Conservation (phyloP, 2,888 invertebrate species). For the Fragum fragum region DNA sequence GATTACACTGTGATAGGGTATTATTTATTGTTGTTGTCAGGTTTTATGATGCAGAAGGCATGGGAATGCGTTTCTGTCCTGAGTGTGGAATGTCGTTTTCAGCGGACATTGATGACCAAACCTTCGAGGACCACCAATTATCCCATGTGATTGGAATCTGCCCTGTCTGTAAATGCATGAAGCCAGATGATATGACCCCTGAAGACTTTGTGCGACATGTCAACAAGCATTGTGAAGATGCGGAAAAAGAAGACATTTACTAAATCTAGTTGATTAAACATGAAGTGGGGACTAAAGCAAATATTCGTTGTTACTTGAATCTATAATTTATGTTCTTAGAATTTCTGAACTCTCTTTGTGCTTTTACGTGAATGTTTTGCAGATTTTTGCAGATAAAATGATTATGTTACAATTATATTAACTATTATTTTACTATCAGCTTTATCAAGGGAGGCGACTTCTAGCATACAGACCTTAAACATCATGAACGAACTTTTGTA, state of each 20-base stretch:
- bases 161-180: constrained; percentile 78
- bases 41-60: constrained; percentile 79
- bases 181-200: constrained; percentile 67
- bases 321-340: too few species aligned
- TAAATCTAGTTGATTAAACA: background rate
- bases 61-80: constrained; percentile 79
- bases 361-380: too few species aligned
- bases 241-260: constrained; percentile 18
- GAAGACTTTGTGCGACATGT: constrained; percentile 76
- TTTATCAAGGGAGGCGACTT: too few species aligned
- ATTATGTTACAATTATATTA: too few species aligned
- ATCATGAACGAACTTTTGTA: too few species aligned
- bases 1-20: background rate
- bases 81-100: constrained; percentile 76
- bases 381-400: too few species aligned
- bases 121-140: constrained; percentile 79
- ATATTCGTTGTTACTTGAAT: background rate
- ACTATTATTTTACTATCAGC: too few species aligned
- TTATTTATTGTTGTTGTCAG: constrained; percentile 49
- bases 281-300: background rate
- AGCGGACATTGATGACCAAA: constrained; percentile 69
- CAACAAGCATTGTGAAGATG: constrained; percentile 66
- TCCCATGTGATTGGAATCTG: constrained; percentile 80
- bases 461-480: too few species aligned
- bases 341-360: too few species aligned